Percentiles rank a stretch among this genome's conserved stretches.
These are phyloP conservation scores for Okapia johnstoni DNA, from an alignment of 2,113 vertebrate genomes.

Conservation along the genomic window DNA sequence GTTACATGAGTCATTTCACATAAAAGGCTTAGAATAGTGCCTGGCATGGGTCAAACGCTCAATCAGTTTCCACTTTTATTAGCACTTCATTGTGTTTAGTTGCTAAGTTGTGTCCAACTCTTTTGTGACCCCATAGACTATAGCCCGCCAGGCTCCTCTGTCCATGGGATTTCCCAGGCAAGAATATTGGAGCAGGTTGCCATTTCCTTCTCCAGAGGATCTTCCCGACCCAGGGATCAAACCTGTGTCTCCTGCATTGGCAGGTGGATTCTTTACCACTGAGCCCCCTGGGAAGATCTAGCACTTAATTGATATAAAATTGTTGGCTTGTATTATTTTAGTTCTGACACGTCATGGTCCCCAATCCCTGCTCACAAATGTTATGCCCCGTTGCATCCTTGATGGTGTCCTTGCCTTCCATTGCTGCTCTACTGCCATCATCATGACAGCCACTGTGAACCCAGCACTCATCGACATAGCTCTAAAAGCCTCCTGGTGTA, in stretches of 20 bases:
- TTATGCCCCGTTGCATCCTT: background rate
- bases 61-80: rapidly evolving
- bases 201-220: background rate
- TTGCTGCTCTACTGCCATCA: rapidly evolving
- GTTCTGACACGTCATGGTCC: background rate
- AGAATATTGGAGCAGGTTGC: background rate
- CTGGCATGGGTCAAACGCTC: background rate
- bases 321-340: rapidly evolving
- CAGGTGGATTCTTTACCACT: background rate
- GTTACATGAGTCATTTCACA: background rate
- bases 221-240: background rate
- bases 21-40: background rate
- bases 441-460: rapidly evolving
- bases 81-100: background rate
- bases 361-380: background rate
- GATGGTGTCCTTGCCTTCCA: background rate
- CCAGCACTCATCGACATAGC: background rate
- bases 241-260: background rate
- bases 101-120: background rate
- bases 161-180: background rate
- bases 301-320: rapidly evolving
- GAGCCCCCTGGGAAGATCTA: background rate
- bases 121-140: background rate
- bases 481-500: rapidly evolving
- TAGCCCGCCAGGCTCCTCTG: background rate